Conservation (phyloP, 1,140 invertebrate genomes). For the Neodiprion lecontei region DNA sequence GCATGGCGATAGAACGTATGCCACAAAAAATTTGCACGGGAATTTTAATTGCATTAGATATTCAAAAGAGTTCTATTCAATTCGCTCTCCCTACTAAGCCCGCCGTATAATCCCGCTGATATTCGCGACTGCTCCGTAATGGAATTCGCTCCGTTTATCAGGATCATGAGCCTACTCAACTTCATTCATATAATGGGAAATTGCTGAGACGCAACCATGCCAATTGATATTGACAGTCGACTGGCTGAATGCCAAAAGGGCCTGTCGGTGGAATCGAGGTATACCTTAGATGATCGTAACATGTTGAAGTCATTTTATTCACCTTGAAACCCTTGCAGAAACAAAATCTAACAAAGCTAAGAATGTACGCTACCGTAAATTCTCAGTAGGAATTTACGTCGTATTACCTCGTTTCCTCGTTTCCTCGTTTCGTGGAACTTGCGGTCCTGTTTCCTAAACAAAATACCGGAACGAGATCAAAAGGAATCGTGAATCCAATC, state of each 20-base stretch:
- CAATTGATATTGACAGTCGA: neutral
- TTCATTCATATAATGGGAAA: neutral
- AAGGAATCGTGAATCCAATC: too few relatives aligned
- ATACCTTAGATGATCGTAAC: neutral
- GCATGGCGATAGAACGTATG: too few relatives aligned
- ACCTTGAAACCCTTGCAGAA: conserved; percentile 16
- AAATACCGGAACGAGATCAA: too few relatives aligned
- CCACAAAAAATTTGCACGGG: too few relatives aligned
- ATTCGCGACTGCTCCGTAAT: neutral
- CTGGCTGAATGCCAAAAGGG: neutral
- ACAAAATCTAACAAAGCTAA: neutral
- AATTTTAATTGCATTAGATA: neutral
- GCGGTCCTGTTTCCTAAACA: too few relatives aligned
- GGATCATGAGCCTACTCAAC: neutral
- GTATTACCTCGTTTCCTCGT: too few relatives aligned
- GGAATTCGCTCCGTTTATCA: neutral
- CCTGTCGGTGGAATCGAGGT: too few relatives aligned
- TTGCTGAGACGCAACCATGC: neutral
- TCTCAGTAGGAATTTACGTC: too few relatives aligned
- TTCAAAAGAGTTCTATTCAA: neutral
- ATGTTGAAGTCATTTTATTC: conserved; percentile 32
- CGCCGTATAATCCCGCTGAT: neutral
- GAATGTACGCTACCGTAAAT: conserved; percentile 6
- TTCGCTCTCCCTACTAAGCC: neutral
- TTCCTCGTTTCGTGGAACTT: too few relatives aligned